Conservation (phyloP, 2,113 vertebrate genomes). For the Lipophrys pholis region DNA sequence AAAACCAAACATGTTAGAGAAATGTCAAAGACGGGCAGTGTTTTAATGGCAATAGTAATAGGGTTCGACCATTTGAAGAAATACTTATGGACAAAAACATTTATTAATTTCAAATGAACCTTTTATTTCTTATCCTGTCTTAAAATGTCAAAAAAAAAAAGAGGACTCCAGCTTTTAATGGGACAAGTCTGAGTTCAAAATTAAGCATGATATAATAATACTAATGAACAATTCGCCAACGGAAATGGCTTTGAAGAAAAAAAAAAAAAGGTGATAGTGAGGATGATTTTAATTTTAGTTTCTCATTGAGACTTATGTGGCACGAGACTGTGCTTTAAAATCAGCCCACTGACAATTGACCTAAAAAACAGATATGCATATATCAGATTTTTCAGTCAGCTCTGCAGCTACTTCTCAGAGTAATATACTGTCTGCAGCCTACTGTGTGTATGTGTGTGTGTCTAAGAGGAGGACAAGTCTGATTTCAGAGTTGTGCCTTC, state of each 20-base stretch:
- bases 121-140: not conserved
- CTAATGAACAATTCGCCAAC: not conserved
- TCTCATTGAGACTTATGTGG: conserved; percentile 9
- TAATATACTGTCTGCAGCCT: conserved; percentile 5
- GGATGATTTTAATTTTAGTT: not conserved
- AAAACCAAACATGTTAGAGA: not conserved
- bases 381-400: conserved; percentile 23
- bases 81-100: not conserved
- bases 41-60: not conserved
- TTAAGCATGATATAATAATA: not conserved
- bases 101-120: not conserved
- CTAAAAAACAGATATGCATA: conserved; percentile 36
- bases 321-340: conserved; percentile 27
- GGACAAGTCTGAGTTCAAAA: not conserved
- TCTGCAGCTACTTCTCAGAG: conserved; percentile 13
- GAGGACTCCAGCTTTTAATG: conserved; percentile 6
- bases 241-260: conserved; percentile 1
- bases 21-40: conserved; percentile 1
- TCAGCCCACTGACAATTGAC: conserved; percentile 33
- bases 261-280: not conserved
- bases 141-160: not conserved
- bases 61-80: not conserved
- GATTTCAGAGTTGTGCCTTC: conserved; percentile 46
- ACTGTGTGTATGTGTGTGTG: conserved; percentile 3
- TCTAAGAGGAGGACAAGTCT: conserved; percentile 20